These are phyloP conservation scores for Pteronotus mesoamericanus DNA, from an alignment of 2,797 vertebrate species.

Conservation along the genomic window DNA sequence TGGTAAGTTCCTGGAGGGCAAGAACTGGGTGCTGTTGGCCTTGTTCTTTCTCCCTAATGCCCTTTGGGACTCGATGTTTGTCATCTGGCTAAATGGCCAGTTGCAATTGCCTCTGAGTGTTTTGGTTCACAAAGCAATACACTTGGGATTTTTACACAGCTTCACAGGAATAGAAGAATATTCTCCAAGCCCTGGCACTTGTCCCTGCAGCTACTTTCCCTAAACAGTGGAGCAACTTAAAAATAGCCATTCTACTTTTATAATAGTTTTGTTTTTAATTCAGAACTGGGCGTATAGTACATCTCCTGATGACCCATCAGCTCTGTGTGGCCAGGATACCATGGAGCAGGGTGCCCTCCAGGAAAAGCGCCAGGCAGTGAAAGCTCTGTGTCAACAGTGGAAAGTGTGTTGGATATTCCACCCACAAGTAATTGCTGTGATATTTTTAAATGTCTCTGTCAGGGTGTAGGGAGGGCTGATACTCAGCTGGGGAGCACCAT, in stretches of 20 bases:
- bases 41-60: neutral
- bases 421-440: neutral
- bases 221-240: constrained; percentile 25
- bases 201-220: neutral
- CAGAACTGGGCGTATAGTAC: neutral
- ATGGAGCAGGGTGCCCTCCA: neutral
- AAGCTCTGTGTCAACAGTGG: neutral
- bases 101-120: neutral
- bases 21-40: neutral
- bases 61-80: neutral
- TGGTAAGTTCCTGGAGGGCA: neutral
- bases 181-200: neutral
- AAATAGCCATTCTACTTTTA: constrained; percentile 28
- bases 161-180: neutral
- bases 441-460: constrained; percentile 38
- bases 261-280: constrained; percentile 23
- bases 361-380: neutral
- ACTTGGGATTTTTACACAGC: neutral
- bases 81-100: neutral
- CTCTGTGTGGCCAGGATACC: neutral
- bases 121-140: neutral
- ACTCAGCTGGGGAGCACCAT: neutral
- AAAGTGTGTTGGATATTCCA: constrained; percentile 35
- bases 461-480: neutral
- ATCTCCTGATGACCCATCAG: neutral